Evolutionary conservation across 1,140 invertebrate species (phyloP).

Genomic region (Formica selysi): DNA sequence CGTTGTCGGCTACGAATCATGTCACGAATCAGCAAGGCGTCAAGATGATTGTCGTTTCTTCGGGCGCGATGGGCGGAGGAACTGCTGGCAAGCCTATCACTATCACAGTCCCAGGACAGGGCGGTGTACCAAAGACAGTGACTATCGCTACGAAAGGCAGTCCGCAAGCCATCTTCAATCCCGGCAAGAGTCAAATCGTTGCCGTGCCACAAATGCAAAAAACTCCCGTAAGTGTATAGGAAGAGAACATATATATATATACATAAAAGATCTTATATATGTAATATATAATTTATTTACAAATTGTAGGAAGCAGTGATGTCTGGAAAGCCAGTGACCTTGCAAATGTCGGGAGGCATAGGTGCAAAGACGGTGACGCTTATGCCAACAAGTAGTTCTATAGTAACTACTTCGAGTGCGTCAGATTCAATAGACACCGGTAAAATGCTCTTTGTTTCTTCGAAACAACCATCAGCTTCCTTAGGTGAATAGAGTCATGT

Average conservation of each 20-base stretch:
- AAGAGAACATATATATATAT: background rate
- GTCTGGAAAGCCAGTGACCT: conserved; percentile 91
- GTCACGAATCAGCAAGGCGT: conserved; percentile 87
- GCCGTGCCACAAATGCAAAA: conserved; percentile 86
- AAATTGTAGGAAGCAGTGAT: conserved; percentile 88
- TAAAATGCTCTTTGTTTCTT: conserved; percentile 87
- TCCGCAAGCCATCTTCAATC: conserved; percentile 83
- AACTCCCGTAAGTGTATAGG: conserved; percentile 74
- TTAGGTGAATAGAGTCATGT: conserved; percentile 76
- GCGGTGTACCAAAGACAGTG: conserved; percentile 88
- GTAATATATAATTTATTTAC: conserved; percentile 8
- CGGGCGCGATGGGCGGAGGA: conserved; percentile 85
- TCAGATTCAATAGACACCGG: conserved; percentile 82
- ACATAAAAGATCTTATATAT: background rate
- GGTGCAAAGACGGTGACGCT: conserved; percentile 87
- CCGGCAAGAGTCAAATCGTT: conserved; percentile 86
- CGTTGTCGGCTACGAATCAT: conserved; percentile 84
- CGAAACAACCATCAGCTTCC: conserved; percentile 87
- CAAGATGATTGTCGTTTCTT: conserved; percentile 90
- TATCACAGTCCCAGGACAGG: conserved; percentile 89
- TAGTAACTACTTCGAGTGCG: conserved; percentile 81
- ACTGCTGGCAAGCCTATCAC: conserved; percentile 90
- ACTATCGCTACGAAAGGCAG: conserved; percentile 87
- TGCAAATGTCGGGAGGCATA: conserved; percentile 88
- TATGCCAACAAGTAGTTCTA: conserved; percentile 84